Evolutionary conservation across 2,113 vertebrate species (phyloP).

Genomic region (Podarcis muralis): DNA sequence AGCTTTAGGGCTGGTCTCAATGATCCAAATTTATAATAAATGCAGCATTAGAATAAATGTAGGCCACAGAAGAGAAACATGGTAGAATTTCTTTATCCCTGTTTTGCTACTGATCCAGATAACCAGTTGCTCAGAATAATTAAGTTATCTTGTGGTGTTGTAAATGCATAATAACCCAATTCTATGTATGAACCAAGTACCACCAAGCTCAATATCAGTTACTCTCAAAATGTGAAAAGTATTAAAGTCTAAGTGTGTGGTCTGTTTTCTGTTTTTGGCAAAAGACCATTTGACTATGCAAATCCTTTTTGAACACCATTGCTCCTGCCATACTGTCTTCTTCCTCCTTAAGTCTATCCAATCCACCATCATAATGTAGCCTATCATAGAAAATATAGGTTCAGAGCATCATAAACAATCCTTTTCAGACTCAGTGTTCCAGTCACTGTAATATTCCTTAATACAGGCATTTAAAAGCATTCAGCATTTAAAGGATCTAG

Average conservation of each 20-base stretch:
- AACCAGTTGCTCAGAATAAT: background rate
- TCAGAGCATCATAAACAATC: background rate
- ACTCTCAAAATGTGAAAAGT: background rate
- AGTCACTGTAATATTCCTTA: background rate
- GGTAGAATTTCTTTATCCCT: background rate
- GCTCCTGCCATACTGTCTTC: background rate
- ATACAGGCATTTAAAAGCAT: background rate
- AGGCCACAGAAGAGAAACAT: background rate
- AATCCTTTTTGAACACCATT: background rate
- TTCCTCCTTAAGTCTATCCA: background rate
- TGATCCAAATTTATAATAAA: background rate
- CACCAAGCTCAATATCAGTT: background rate
- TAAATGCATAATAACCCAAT: background rate
- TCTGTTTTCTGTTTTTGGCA: background rate
- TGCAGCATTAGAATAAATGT: background rate
- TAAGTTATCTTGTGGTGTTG: background rate
- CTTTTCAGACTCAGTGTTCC: background rate
- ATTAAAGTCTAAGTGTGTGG: background rate
- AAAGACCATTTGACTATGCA: background rate
- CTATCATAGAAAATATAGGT: background rate
- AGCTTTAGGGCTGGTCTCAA: background rate
- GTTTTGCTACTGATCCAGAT: background rate
- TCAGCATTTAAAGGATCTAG: background rate
- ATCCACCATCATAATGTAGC: no score
- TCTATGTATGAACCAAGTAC: background rate